These are phyloP conservation scores for Xestia ashworthii DNA, from an alignment of 2,888 invertebrate genomes.

Conservation along the genomic window DNA sequence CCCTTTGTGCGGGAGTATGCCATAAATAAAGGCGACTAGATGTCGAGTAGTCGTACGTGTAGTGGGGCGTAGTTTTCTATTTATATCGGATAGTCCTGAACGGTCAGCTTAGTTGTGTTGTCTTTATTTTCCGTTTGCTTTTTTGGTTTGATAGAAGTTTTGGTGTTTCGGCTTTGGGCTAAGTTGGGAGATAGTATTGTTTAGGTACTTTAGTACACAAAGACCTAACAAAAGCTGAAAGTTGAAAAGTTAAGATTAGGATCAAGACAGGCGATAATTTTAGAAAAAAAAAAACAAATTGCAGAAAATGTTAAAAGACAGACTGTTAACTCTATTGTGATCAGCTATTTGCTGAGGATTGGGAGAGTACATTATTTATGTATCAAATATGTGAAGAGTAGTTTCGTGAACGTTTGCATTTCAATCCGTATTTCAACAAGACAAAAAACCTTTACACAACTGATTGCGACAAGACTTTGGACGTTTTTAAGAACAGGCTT, in stretches of 20 bases:
- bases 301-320: background rate
- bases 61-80: constrained; percentile 53
- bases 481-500: background rate
- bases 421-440: no score
- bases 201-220: background rate
- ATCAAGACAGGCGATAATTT: background rate
- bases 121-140: constrained; percentile 40
- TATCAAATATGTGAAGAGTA: no score
- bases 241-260: background rate
- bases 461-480: background rate
- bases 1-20: constrained; percentile 66
- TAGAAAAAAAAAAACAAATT: background rate
- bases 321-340: no score
- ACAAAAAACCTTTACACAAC: no score
- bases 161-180: background rate
- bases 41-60: constrained; percentile 66
- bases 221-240: background rate
- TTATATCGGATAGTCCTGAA: constrained; percentile 56
- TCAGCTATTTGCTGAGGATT: background rate
- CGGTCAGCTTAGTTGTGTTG: constrained; percentile 27
- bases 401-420: no score
- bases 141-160: constrained; percentile 41
- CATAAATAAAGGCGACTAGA: constrained; percentile 74
- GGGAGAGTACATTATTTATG: background rate
- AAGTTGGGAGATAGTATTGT: constrained; percentile 7